Evolutionary conservation across 2,113 vertebrate genomes (phyloP), one percentile per base, ranked within the genome.

Genomic region (Atrichornis clamosus): DNA sequence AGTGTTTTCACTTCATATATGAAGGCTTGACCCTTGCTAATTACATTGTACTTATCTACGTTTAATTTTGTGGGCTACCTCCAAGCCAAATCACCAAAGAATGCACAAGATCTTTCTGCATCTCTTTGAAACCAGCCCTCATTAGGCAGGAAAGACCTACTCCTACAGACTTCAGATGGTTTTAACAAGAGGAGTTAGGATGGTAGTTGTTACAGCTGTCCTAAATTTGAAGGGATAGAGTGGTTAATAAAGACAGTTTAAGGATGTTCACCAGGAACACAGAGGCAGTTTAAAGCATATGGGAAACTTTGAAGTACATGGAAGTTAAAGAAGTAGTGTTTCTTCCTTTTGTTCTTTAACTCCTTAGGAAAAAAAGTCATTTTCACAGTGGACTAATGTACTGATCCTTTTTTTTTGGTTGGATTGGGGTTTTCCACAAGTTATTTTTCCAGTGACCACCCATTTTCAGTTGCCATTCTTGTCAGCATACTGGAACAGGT

Each of bases 401-500:
- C 14, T 70, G 67, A 47, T 77, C 12, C 9, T 76, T 33, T 9
- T 22, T 18, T n/a, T 37, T 17, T 15, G 3, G 2, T 70, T n/a
- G 24, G 4, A 5, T 30, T 53, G n/a, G 10, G 4, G 6, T 26
- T 72, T 46, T 16, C 41, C 7, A 15, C 1, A 1, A 26, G 14
- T 55, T 60, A 18, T 30, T 78, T 92, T 88, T 75, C 37, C 11
- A 30, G 4, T 24, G 33, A 59, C 4, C 17, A 69, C 2, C 3
- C 9, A 33, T 26, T 90, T 82, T 46, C 24, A 37, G n/a, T 42
- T 67, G 17, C 24, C 69, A 7, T n/a, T n/a, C 17, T 77, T 70
- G 28, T 18, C 65, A 77, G 30, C 16, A 50, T 46, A 35, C 15
- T n/a, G 11, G 28, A 52, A 15, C 14, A 41, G 12, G 3, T 67